Evolutionary conservation across 2,113 vertebrate species (phyloP).

Genomic region (Calonectris borealis): DNA sequence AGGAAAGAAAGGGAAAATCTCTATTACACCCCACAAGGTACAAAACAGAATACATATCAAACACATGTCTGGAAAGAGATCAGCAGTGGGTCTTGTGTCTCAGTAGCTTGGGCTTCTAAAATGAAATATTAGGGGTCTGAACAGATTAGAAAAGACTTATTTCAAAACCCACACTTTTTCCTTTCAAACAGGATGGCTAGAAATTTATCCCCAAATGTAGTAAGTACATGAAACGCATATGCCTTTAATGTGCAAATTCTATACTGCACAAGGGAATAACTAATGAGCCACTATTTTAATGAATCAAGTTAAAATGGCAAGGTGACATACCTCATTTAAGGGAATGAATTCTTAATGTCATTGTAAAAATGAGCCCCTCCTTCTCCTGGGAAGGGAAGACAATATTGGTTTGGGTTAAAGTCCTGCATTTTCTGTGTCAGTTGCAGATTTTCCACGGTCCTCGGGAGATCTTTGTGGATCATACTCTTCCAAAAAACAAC

Average conservation of each 20-base stretch:
- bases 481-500: background rate
- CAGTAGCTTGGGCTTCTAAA: constrained; percentile 30
- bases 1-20: background rate
- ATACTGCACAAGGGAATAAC: constrained; percentile 42
- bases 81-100: background rate
- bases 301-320: constrained; percentile 51
- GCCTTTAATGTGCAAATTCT: constrained; percentile 61
- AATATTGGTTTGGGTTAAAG: background rate
- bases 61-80: background rate
- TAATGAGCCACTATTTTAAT: constrained; percentile 55
- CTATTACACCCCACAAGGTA: background rate
- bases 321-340: constrained; percentile 47
- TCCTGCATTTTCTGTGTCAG: background rate
- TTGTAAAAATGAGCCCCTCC: constrained; percentile 12
- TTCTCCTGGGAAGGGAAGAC: constrained; percentile 7
- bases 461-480: background rate
- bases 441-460: background rate
- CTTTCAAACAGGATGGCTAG: constrained; percentile 35
- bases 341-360: constrained; percentile 48
- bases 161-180: background rate
- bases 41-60: background rate
- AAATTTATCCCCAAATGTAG: constrained; percentile 54
- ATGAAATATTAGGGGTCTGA: constrained; percentile 3
- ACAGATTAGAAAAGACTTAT: constrained; percentile 29
- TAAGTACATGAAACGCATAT: constrained; percentile 55